phyloP scores from a whole-genome alignment of 2,888 invertebrate species.

The Platycnemis pennipes region DNA sequence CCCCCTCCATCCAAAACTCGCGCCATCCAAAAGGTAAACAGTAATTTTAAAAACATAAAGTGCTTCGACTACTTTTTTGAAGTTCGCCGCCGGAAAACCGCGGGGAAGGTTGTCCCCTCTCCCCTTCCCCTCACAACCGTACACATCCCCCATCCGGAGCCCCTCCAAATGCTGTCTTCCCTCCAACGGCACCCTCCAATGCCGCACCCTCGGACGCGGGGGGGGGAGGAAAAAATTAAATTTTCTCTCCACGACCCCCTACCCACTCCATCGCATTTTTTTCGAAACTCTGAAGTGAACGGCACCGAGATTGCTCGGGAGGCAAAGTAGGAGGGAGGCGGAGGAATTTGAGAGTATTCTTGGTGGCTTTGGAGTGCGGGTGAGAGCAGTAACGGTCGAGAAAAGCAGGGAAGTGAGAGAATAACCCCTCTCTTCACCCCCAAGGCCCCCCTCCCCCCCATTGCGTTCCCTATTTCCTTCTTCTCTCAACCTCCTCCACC shows the following conservation, averaged over 20 bases:
- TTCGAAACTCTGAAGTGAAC: background rate
- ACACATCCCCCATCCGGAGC: background rate
- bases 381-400: background rate
- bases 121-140: background rate
- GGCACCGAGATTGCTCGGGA: background rate
- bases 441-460: background rate
- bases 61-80: conserved; percentile 45
- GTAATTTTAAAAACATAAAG: conserved; percentile 54
- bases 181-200: background rate
- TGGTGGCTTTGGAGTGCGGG: background rate
- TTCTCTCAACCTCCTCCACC: too few relatives aligned
- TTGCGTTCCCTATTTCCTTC: background rate
- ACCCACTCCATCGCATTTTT: background rate
- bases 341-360: background rate
- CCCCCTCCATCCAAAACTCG: background rate
- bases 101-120: background rate
- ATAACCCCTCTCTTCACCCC: background rate
- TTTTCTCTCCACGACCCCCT: background rate
- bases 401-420: background rate
- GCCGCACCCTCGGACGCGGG: background rate
- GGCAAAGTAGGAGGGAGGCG: background rate
- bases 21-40: conserved; percentile 43
- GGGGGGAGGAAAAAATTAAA: background rate
- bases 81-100: conserved; percentile 40
- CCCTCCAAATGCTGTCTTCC: background rate